phyloP scores from a whole-genome alignment of 2,888 invertebrate genomes.

The Zhuqinia jingwanae region DNA sequence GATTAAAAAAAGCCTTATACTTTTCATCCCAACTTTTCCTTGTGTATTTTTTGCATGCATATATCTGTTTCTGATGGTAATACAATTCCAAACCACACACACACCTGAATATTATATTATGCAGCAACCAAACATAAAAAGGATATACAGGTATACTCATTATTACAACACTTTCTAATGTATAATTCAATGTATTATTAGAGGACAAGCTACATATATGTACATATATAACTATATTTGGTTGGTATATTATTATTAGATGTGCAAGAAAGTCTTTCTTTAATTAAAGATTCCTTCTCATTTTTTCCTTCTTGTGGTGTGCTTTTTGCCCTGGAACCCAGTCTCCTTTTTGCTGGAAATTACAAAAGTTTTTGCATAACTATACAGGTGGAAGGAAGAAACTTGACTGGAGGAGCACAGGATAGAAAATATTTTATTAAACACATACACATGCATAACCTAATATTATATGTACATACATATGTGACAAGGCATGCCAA shows the following conservation, averaged over 20 bases:
- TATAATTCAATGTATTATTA: background rate
- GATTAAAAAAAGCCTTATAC: constrained; percentile 4
- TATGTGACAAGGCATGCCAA: no score
- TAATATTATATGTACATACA: no score
- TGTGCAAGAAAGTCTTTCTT: no score
- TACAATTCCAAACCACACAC: background rate
- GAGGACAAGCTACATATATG: no score
- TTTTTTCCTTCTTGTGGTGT: background rate
- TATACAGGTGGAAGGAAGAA: no score
- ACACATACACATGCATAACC: no score
- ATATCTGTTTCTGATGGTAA: background rate
- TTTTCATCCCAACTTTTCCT: background rate
- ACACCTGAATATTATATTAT: background rate
- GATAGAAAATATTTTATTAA: no score
- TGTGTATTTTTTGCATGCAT: background rate
- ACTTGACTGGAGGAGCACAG: background rate
- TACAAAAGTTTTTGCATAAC: constrained; percentile 10
- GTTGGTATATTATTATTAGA: no score
- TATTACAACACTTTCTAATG: background rate
- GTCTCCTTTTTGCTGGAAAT: background rate
- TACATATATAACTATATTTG: no score
- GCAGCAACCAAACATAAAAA: background rate
- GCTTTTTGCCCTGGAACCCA: constrained; percentile 6
- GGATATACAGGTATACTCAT: background rate
- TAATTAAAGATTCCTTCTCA: constrained; percentile 21